A percentile compares a stretch with the other conserved stretches of the same genome.
These are phyloP conservation scores for Crotalus tigris DNA, from an alignment of 2,113 vertebrate genomes.

Conservation along the genomic window DNA sequence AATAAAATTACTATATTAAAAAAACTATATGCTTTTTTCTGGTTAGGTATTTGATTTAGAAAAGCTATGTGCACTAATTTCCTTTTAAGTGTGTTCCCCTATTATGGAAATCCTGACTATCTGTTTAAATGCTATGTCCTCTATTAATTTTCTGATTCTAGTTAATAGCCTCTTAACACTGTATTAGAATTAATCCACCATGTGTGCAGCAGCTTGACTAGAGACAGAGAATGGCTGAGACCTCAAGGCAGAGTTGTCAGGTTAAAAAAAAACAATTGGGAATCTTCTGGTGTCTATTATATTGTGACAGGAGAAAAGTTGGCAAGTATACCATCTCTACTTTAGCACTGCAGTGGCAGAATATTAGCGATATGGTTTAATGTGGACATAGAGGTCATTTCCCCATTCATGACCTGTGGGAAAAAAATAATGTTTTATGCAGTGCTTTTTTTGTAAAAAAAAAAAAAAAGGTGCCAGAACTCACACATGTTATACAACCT, in stretches of 20 bases:
- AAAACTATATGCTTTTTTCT: not conserved
- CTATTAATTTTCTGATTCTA: conserved; percentile 24
- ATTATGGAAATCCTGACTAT: conserved; percentile 26
- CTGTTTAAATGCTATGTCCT: conserved; percentile 9
- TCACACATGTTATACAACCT: too few relatives aligned
- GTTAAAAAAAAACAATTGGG: not conserved
- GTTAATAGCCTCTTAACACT: conserved; percentile 24
- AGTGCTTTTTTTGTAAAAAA: too few relatives aligned
- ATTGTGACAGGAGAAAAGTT: not conserved
- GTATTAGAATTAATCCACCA: conserved; percentile 25
- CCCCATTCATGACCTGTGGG: not conserved
- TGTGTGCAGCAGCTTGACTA: not conserved
- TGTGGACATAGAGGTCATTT: not conserved
- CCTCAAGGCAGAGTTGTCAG: not conserved
- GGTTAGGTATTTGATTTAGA: conserved; percentile 4
- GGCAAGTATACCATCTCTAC: not conserved
- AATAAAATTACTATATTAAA: not conserved
- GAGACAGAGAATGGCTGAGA: not conserved
- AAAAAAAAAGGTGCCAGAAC: too few relatives aligned
- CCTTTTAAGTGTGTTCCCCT: conserved; percentile 23
- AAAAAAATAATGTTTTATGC: not conserved
- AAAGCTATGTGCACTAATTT: conserved; percentile 24
- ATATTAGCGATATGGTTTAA: not conserved
- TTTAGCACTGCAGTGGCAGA: not conserved
- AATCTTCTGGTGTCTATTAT: not conserved